Base-by-base conservation (phyloP, 2,888 invertebrate species). In the Branchellion lobata region DNA sequence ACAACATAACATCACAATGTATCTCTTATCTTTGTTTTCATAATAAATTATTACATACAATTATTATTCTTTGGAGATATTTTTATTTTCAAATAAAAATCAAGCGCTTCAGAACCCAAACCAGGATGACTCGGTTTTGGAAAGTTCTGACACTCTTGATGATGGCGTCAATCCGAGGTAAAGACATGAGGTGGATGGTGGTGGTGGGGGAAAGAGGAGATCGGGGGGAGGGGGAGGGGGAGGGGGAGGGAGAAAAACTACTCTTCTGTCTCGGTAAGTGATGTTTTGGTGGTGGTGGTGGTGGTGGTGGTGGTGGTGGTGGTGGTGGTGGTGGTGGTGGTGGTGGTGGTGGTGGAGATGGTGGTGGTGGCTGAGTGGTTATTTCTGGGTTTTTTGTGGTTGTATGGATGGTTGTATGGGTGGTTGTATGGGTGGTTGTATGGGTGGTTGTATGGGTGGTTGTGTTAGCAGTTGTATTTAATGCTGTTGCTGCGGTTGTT, bases 181-280 rank as follows among this genome's bases (percentile, higher is more conserved):
- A 33, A 34, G 65, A 77, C 77, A 77, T 77, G 34, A 77, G 33
- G 27, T 77, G 77, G 1, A 77, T n/a, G 1, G 61, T 36, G 77
- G 77, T 77, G 0, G 77, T 65, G 24, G 77, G 77, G 24, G 77
- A 77, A 33, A 77, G 77, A 18, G 77, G 77, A n/a, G 77, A 77
- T 3, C 53, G 61, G 33, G 61, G 33, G 3, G 77, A 51, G 34
- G 36, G 61, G 5, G 53, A 29, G 1, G 53, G 75, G 14, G 75
- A 75, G 2, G 75, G 75, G 24, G 75, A 75, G 31, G 75, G 75
- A 51, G 75, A 75, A 3, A 75, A 34, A 53, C 75, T 75, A 3
- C 8, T 11, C 5, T 5, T 11, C 5, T 69, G 33, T 21, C 31
- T 69, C 29, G 34, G 14, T 27, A 21, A 5, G 34, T 33, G 3